Percentiles rank a stretch among this genome's conserved stretches.
phyloP scores from a whole-genome alignment of 2,888 invertebrate genomes.

The Stramonita haemastoma region DNA sequence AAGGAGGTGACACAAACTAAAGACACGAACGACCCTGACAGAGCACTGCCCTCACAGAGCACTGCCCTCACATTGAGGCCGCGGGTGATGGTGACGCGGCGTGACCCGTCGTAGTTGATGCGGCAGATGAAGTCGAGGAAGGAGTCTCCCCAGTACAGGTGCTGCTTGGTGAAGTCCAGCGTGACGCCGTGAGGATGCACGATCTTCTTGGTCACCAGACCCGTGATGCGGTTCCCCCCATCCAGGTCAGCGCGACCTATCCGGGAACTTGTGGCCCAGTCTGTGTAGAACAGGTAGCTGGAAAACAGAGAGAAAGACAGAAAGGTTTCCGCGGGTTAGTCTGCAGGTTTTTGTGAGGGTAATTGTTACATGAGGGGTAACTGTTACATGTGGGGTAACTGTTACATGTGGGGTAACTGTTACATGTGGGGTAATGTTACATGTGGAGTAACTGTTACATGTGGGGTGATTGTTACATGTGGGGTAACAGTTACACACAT shows the following conservation, averaged over 20 bases:
- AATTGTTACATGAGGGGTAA: too few species aligned
- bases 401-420: too few species aligned
- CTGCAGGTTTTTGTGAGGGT: not conserved
- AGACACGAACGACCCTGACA: too few species aligned
- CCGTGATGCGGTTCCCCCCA: slow-evolving; percentile 83
- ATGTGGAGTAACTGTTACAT: too few species aligned
- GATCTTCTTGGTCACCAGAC: slow-evolving; percentile 83
- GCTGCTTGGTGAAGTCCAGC: slow-evolving; percentile 84
- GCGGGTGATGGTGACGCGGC: slow-evolving; percentile 66
- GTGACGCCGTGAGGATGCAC: slow-evolving; percentile 91
- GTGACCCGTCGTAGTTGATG: slow-evolving; percentile 86
- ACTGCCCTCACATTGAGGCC: slow-evolving; percentile 51
- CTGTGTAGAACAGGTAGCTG: slow-evolving; percentile 92
- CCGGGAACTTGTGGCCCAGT: slow-evolving; percentile 88
- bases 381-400: not conserved
- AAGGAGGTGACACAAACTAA: too few species aligned
- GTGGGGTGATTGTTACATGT: too few species aligned
- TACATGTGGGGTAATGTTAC: too few species aligned
- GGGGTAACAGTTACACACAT: too few species aligned
- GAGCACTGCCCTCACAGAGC: too few species aligned
- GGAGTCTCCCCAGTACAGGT: slow-evolving; percentile 92
- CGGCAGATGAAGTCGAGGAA: slow-evolving; percentile 81
- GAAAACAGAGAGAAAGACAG: slow-evolving; percentile 44
- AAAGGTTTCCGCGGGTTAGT: not conserved
- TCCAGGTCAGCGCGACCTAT: slow-evolving; percentile 92